Evolutionary conservation across 1,140 invertebrate species (phyloP).

Genomic region (Heliothis subflexa): DNA sequence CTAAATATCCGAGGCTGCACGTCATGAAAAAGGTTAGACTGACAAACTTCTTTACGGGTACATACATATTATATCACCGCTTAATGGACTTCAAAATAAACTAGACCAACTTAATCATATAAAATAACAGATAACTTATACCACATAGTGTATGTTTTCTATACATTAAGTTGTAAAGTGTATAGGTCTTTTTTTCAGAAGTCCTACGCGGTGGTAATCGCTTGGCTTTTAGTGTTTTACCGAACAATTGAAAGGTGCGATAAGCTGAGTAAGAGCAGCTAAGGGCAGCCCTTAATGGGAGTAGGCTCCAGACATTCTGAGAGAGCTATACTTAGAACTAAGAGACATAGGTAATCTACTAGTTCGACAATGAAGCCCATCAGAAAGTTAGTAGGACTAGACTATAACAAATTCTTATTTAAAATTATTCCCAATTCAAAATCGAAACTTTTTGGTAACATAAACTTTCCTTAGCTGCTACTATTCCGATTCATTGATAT

Average conservation of each 20-base stretch:
- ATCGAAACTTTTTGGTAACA: no score
- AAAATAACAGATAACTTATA: background rate
- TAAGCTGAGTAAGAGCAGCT: slow-evolving; percentile 17
- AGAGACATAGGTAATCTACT: no score
- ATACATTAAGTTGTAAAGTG: slow-evolving; percentile 18
- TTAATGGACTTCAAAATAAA: background rate
- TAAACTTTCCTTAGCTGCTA: no score
- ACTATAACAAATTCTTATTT: no score
- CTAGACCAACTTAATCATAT: background rate
- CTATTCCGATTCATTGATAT: no score
- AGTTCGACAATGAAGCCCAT: no score
- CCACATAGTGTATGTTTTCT: background rate
- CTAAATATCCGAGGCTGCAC: no score
- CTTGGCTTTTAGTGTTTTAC: slow-evolving; percentile 17
- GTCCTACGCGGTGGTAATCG: slow-evolving; percentile 15
- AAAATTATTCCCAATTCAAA: no score
- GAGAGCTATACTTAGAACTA: background rate
- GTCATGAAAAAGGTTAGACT: no score
- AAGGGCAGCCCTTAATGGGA: slow-evolving; percentile 15
- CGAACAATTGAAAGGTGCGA: slow-evolving; percentile 12
- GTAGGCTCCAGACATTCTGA: background rate
- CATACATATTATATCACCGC: background rate
- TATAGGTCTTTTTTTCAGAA: slow-evolving; percentile 19
- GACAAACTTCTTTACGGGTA: no score
- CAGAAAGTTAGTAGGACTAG: no score